Evolutionary conservation across 2,113 vertebrate genomes (phyloP).

Genomic region (Hemiscyllium ocellatum): DNA sequence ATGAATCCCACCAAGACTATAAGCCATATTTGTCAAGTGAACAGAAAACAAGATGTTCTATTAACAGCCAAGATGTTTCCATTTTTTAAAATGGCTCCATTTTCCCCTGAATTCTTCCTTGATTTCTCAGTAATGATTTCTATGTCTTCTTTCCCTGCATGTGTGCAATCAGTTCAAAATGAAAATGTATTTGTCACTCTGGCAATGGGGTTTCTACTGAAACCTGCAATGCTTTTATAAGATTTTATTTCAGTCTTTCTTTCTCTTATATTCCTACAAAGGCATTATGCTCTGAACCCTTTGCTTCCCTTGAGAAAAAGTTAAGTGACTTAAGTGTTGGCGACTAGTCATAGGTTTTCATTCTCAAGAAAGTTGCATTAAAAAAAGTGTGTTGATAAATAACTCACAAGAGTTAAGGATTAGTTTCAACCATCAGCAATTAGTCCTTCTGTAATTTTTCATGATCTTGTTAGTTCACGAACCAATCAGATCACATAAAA

Average conservation of each 20-base stretch:
- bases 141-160: too few relatives aligned
- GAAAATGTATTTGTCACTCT: not conserved
- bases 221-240: not conserved
- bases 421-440: not conserved
- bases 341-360: not conserved
- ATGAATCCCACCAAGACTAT: not conserved
- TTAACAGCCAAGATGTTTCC: not conserved
- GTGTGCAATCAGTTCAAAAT: not conserved
- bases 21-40: not conserved
- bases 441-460: not conserved
- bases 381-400: not conserved
- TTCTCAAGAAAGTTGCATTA: not conserved
- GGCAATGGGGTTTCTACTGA: not conserved
- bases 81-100: not conserved
- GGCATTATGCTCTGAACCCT: not conserved
- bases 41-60: not conserved
- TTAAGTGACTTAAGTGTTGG: not conserved
- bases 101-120: not conserved
- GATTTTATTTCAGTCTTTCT: not conserved
- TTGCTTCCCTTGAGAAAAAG: not conserved
- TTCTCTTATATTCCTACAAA: not conserved
- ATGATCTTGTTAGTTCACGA: not conserved
- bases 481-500: not conserved
- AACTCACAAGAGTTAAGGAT: not conserved
- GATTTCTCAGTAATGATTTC: not conserved